Conservation (phyloP, 2,888 invertebrate species). For the Bruchidius siliquastri region DNA sequence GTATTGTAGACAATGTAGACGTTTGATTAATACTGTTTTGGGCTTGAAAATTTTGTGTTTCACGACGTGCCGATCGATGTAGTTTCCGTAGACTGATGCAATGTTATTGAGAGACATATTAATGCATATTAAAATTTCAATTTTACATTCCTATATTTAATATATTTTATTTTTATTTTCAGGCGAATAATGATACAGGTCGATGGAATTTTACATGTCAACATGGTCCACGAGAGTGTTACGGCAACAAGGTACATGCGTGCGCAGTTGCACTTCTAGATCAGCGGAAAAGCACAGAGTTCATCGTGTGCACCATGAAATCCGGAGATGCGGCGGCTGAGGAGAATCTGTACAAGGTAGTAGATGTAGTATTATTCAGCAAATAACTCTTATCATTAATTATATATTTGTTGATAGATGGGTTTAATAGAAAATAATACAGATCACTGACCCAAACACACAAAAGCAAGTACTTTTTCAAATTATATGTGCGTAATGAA, state of each 20-base stretch:
- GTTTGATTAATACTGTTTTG: too few relatives aligned
- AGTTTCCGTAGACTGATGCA: too few relatives aligned
- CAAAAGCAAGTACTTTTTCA: background rate
- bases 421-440: background rate
- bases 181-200: conserved; percentile 2
- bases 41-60: too few relatives aligned
- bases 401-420: background rate
- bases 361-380: background rate
- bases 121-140: too few relatives aligned
- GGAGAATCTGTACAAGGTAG: conserved; percentile 24
- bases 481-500: too few relatives aligned
- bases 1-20: too few relatives aligned
- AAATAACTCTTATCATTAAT: background rate
- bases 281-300: conserved; percentile 22
- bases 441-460: background rate
- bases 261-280: conserved; percentile 31
- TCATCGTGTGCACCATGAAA: conserved; percentile 47
- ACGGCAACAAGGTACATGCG: conserved; percentile 51
- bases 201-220: conserved; percentile 41
- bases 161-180: background rate
- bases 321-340: conserved; percentile 22
- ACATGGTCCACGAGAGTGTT: conserved; percentile 51
- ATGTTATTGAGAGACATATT: too few relatives aligned
- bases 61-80: too few relatives aligned
- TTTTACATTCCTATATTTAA: background rate